Conservation (phyloP, 2,797 vertebrate genomes). For the Capromys pilorides region DNA sequence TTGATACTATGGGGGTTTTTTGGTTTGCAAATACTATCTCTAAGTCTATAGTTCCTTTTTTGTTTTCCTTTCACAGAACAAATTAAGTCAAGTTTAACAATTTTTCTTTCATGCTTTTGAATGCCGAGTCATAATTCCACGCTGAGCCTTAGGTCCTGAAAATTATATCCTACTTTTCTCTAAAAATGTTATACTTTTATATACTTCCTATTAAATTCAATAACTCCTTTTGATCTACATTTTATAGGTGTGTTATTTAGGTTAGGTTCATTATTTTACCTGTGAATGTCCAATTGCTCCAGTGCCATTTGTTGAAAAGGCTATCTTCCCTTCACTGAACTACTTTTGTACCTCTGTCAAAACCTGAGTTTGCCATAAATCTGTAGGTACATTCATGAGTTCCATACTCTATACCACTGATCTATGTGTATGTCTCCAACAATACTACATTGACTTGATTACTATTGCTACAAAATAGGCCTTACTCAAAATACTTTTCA, state of each 20-base stretch:
- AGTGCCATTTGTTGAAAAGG: background rate
- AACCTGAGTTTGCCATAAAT: background rate
- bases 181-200: background rate
- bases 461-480: background rate
- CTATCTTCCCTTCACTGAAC: background rate
- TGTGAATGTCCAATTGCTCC: background rate
- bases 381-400: background rate
- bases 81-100: background rate
- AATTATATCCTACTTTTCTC: background rate
- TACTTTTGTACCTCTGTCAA: background rate
- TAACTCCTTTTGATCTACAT: background rate
- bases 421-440: background rate
- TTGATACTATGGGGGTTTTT: background rate
- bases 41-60: background rate
- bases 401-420: background rate
- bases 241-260: background rate
- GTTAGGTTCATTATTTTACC: background rate
- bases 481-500: background rate
- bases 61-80: background rate
- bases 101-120: background rate
- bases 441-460: background rate
- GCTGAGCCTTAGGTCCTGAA: background rate
- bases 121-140: background rate
- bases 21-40: background rate
- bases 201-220: background rate